Evolutionary conservation across 1,140 invertebrate genomes (phyloP).

Genomic region (Diplogasteroides magnus): DNA sequence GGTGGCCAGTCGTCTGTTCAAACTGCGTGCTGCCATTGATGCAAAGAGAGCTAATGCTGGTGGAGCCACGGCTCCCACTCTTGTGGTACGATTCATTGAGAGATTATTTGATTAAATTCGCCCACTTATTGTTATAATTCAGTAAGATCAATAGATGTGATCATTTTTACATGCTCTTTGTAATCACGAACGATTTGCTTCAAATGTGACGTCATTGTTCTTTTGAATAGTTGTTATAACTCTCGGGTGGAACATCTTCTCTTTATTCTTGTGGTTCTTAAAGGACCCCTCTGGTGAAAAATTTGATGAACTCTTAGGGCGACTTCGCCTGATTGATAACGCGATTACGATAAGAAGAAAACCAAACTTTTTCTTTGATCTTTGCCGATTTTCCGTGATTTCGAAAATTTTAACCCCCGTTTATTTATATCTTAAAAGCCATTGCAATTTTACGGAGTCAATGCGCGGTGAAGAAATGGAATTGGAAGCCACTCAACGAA

Average conservation of each 20-base stretch:
- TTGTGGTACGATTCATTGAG: not conserved
- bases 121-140: not conserved
- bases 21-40: not conserved
- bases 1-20: not conserved
- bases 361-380: too few species aligned
- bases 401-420: too few species aligned
- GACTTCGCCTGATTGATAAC: too few species aligned
- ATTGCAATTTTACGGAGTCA: too few species aligned
- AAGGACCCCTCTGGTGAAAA: not conserved
- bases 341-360: too few species aligned
- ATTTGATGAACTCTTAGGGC: not conserved
- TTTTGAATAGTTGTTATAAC: not conserved
- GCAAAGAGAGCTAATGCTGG: not conserved
- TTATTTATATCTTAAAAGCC: too few species aligned
- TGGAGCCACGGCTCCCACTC: not conserved
- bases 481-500: too few species aligned
- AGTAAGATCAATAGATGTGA: too few species aligned
- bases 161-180: too few species aligned
- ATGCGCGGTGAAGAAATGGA: too few species aligned
- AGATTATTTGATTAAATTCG: not conserved
- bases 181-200: not conserved
- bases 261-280: not conserved
- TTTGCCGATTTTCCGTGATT: too few species aligned
- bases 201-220: not conserved
- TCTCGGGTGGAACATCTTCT: not conserved